Evolutionary conservation across 2,113 vertebrate genomes (phyloP).

Genomic region (Dunckerocampus dactyliophorus): DNA sequence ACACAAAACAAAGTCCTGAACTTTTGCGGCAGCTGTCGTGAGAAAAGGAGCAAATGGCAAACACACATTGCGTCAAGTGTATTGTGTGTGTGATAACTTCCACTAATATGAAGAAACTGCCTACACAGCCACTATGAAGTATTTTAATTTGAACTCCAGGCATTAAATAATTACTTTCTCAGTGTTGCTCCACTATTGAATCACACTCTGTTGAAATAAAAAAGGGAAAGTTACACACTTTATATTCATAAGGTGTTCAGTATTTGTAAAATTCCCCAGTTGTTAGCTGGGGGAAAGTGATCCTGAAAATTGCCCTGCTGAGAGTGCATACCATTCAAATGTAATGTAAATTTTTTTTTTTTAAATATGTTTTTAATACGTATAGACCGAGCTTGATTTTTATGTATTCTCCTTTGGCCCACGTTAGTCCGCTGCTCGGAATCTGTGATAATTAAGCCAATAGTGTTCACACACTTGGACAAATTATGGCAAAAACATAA

Average conservation of each 20-base stretch:
- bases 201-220: neutral
- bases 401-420: neutral
- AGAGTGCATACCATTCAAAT: neutral
- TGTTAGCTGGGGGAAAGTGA: neutral
- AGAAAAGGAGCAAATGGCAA: conserved; percentile 56
- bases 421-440: neutral
- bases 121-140: conserved; percentile 18
- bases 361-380: too few species aligned
- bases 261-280: neutral
- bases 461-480: neutral
- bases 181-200: neutral
- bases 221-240: too few species aligned
- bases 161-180: neutral
- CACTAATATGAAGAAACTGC: conserved; percentile 23
- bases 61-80: conserved; percentile 32
- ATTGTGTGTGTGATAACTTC: conserved; percentile 28
- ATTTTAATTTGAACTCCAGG: conserved; percentile 9
- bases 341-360: neutral
- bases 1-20: conserved; percentile 54
- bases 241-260: too few species aligned
- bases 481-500: neutral
- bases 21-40: conserved; percentile 58
- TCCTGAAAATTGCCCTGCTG: neutral
- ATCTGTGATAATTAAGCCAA: neutral
- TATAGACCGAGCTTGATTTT: too few species aligned